A percentile compares a stretch with the other conserved stretches of the same genome.
phyloP scores from a whole-genome alignment of 2,797 vertebrate genomes.

The Alosa sapidissima region DNA sequence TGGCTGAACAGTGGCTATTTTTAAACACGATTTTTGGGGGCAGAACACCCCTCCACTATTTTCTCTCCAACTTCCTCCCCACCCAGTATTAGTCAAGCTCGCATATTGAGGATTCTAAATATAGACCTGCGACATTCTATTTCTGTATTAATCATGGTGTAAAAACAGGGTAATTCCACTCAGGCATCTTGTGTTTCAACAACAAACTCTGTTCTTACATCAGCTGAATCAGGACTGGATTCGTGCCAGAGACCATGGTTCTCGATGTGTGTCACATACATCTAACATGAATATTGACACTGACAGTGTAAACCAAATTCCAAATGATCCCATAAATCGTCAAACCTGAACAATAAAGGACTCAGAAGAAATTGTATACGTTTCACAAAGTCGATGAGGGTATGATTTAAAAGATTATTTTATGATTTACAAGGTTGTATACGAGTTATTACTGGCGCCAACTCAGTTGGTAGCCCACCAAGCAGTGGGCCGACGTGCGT shows the following conservation, averaged over 20 bases:
- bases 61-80: conserved; percentile 73
- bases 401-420: conserved; percentile 21
- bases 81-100: conserved; percentile 55
- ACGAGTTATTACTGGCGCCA: conserved; percentile 32
- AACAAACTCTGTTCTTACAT: background rate
- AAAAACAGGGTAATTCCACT: background rate
- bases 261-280: background rate
- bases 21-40: conserved; percentile 49
- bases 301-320: background rate
- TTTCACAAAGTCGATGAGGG: background rate
- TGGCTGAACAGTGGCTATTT: conserved; percentile 58
- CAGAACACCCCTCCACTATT: conserved; percentile 44
- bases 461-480: conserved; percentile 1
- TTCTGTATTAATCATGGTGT: background rate
- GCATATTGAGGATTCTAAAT: conserved; percentile 29
- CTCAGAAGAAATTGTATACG: background rate
- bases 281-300: background rate
- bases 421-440: background rate
- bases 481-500: conserved; percentile 24
- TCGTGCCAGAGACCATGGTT: background rate
- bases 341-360: background rate
- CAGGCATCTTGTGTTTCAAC: background rate
- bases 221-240: background rate
- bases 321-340: background rate
- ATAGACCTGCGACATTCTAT: conserved; percentile 53